Base-by-base conservation (phyloP, 2,888 invertebrate species). In the Apodemia mormo region DNA sequence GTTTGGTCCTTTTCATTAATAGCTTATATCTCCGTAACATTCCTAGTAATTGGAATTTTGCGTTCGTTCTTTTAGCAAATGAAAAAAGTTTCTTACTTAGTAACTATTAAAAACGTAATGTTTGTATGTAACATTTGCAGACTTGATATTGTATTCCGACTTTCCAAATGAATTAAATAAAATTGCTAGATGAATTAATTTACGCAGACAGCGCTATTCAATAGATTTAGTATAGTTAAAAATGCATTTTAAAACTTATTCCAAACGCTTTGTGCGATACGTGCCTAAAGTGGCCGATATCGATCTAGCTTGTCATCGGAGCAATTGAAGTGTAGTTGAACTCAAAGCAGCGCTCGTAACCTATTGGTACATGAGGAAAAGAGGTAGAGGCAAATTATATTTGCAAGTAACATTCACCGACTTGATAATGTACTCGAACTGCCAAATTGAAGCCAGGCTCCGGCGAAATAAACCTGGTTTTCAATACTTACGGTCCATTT, bases 401-500 rank as follows among this genome's bases (percentile, higher is more conserved):
- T 89, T 88, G 87, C 86, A 85, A 88, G 86, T 87, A 86, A 79
- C 79, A 79, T 80, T 80, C 80, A 82, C 54, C 54, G 54, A 54
- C 78, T 81, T 77, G 77, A 79, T 79, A 79, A 84, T 81, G 82
- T 83, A 83, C 85, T 84, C 82, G 77, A 78, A 80, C 81, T 86
- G 84, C 88, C 88, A 90, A 90, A 90, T 90, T 89, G 88, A 87
- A 88, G 85, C 83, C 81, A 77, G 81, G 81, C 83, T 85, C 80
- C 79, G 79, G 82, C 83, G 82, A 87, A 87, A 88, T 87, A 84
- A 84, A 85, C 79, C 64, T n/a, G 81, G 72, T 80, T 80, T 80
- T 78, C 78, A 77, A 85, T 86, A 85, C 81, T 81, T 84, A 79
- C 76, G 76, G 75, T 76, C 80, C 79, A 81, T 80, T 82, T 79